These are phyloP conservation scores for Drosophila anomelani DNA, from an alignment of 2,888 invertebrate genomes.

Conservation along the genomic window DNA sequence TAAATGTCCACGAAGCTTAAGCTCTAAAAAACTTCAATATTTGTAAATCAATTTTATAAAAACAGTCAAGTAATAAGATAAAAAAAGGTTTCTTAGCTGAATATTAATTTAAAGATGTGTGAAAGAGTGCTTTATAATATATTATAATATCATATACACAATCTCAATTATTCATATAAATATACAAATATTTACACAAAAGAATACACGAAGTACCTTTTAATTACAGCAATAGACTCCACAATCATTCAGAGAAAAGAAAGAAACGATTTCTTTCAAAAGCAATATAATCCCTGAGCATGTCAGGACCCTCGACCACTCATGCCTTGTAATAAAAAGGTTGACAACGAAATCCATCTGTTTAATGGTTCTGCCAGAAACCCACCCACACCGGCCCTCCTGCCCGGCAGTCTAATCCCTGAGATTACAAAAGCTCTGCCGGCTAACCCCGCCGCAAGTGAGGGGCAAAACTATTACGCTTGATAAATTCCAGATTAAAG, in stretches of 20 bases:
- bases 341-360: conserved; percentile 79
- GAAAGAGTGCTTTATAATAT: too few species aligned
- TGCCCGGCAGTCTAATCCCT: conserved; percentile 58
- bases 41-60: neutral
- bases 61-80: neutral
- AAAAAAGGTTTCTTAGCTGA: neutral
- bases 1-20: neutral
- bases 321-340: conserved; percentile 56
- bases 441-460: conserved; percentile 2
- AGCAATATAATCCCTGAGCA: conserved; percentile 13
- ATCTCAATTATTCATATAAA: too few species aligned
- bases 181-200: neutral
- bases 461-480: conserved; percentile 69
- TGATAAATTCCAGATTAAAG: conserved; percentile 82
- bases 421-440: conserved; percentile 66
- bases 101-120: too few species aligned
- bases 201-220: too few species aligned
- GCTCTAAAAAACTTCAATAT: too few species aligned
- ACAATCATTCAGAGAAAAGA: neutral
- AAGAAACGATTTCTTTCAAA: neutral
- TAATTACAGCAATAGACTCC: conserved; percentile 2
- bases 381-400: conserved; percentile 29
- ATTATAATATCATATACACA: too few species aligned
- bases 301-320: neutral
- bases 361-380: conserved; percentile 59